Conservation (phyloP, 2,113 vertebrate genomes). For the Menura novaehollandiae region DNA sequence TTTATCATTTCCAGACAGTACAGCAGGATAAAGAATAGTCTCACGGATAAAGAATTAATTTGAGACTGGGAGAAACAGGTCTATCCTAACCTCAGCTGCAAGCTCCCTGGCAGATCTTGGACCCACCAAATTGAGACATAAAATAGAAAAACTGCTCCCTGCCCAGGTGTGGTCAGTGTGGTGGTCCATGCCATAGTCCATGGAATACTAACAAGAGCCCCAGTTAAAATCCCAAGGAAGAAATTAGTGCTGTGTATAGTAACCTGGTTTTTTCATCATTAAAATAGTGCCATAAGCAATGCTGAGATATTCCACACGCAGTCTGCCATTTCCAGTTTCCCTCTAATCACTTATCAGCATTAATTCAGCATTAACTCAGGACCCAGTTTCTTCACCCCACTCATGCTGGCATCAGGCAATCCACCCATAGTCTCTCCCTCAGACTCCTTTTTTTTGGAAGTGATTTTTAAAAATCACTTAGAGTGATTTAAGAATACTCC, state of each 20-base stretch:
- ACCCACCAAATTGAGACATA: not conserved
- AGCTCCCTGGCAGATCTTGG: not conserved
- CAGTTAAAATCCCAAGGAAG: not conserved
- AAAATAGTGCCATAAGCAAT: not conserved
- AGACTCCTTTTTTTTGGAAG: constrained; percentile 42
- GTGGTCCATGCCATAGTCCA: not conserved
- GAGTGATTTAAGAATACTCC: constrained; percentile 43
- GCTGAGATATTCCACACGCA: not conserved
- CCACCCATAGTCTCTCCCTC: not conserved
- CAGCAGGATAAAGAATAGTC: constrained; percentile 8
- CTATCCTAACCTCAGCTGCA: not conserved
- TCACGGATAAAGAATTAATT: not conserved
- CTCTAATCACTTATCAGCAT: not conserved
- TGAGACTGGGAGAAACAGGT: not conserved
- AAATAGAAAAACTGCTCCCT: not conserved
- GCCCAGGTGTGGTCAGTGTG: not conserved
- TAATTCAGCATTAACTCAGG: constrained; percentile 15
- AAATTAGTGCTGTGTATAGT: not conserved
- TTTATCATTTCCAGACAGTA: constrained; percentile 31
- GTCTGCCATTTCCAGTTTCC: constrained; percentile 7
- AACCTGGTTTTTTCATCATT: not conserved
- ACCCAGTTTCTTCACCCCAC: not conserved
- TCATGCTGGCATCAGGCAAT: not conserved
- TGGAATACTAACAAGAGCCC: not conserved
- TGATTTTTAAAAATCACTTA: constrained; percentile 57